Conservation (phyloP, 2,113 vertebrate genomes). For the Polypterus bichir region DNA sequence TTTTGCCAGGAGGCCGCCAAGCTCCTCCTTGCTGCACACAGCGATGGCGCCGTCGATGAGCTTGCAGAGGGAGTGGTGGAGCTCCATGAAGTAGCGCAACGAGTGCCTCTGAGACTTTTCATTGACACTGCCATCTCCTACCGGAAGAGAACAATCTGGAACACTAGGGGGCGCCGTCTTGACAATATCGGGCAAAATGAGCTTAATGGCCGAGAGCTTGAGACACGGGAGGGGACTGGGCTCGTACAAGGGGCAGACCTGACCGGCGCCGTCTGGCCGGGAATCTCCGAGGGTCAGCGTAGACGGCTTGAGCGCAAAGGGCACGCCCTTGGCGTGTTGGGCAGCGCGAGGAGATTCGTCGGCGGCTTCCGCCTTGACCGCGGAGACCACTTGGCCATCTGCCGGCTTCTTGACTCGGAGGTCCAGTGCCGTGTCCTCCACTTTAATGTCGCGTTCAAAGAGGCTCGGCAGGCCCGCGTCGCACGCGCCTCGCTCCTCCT, state of each 20-base stretch:
- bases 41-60: conserved; percentile 50
- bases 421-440: too few relatives aligned
- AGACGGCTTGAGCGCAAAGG: neutral
- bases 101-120: conserved; percentile 4
- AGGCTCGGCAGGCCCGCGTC: too few relatives aligned
- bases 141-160: neutral
- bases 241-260: neutral
- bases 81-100: conserved; percentile 51
- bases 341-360: neutral
- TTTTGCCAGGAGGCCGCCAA: conserved; percentile 32
- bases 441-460: too few relatives aligned
- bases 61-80: conserved; percentile 63
- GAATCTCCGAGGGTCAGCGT: neutral
- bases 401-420: too few relatives aligned
- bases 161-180: neutral
- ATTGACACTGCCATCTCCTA: neutral
- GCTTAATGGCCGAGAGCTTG: conserved; percentile 33
- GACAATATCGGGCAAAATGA: conserved; percentile 23
- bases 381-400: too few relatives aligned
- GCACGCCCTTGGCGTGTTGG: neutral
- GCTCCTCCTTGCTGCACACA: conserved; percentile 31
- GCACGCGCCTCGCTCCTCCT: too few relatives aligned
- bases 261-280: neutral
- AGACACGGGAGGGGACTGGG: conserved; percentile 24
- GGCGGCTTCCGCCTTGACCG: too few relatives aligned